Conservation (phyloP, 1,140 invertebrate genomes). For the Adelges cooleyi region DNA sequence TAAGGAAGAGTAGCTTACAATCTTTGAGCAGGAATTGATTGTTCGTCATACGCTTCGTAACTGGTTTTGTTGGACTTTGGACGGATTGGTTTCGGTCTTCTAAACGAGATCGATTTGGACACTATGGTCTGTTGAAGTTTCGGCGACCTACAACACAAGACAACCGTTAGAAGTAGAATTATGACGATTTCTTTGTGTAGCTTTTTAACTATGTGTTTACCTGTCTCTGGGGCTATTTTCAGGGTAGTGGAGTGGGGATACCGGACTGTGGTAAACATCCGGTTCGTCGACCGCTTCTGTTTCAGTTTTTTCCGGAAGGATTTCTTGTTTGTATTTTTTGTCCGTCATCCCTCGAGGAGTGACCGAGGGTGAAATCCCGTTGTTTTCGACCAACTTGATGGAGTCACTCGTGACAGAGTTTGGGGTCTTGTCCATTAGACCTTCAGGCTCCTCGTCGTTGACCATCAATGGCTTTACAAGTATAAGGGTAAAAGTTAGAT, state of each 20-base stretch:
- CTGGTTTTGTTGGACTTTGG: slow-evolving; percentile 47
- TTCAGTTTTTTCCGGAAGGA: neutral
- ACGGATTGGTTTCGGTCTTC: slow-evolving; percentile 17
- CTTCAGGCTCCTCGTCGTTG: slow-evolving; percentile 39
- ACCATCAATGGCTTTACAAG: slow-evolving; percentile 40
- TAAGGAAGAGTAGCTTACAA: no score
- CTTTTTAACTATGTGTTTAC: neutral
- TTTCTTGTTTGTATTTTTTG: neutral
- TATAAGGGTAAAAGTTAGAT: neutral
- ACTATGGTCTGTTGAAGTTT: slow-evolving; percentile 1
- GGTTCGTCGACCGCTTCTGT: neutral
- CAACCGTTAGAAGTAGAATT: no score
- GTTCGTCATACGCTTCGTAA: slow-evolving; percentile 75
- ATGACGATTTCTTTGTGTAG: neutral
- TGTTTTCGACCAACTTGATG: neutral
- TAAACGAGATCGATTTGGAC: slow-evolving; percentile 11
- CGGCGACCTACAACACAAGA: neutral
- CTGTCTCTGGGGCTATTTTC: slow-evolving; percentile 29
- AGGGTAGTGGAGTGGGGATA: slow-evolving; percentile 32
- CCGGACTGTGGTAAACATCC: slow-evolving; percentile 20
- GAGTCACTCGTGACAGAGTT: neutral
- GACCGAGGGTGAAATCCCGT: neutral
- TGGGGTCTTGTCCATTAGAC: slow-evolving; percentile 27
- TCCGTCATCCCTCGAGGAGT: neutral
- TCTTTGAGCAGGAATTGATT: slow-evolving; percentile 65